Evolutionary conservation across 1,140 invertebrate genomes (phyloP), one percentile per base, ranked within the genome.

Genomic region (Heliconius congener): DNA sequence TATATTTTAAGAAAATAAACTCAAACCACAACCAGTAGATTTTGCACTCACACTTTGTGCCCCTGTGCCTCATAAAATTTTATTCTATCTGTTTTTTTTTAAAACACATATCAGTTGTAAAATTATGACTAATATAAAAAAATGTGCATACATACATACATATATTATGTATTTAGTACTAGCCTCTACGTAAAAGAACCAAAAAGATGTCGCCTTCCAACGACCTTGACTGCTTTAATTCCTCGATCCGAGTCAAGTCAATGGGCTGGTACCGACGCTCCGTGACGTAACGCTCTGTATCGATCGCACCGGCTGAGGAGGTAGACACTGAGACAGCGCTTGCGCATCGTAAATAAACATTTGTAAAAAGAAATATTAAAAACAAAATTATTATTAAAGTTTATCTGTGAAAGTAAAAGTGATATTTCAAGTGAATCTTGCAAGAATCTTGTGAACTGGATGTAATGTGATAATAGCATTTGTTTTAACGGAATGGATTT

Each of bases 181-280:
- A 23, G n/a, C n/a, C 9, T 57, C 55, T 66, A 66, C 27, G 27
- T 66, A 66, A 66, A 66, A 27, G 27, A 30, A 66, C 60, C 60
- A 66, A 66, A 66, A 66, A 30, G 27, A 66, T 66, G 60, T 66
- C 60, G 60, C 77, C 77, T 55, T 74, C 60, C 27, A 6, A 46
- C 76, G 80, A 77, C 80, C 80, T 81, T 81, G 80, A 73, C 76
- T 66, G 75, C 46, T 73, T 74, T 57, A 75, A 27, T 76, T 55
- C 71, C 74, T 78, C 34, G 52, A 78, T 78, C 42, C 80, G 71
- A 81, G 76, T 81, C 75, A 74, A 81, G 60, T 81, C 79, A 71
- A 77, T 74, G 46, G 76, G 76, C 71, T 74, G 75, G 42, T 60
- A 46, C 18, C 55, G 34, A 42, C 74, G 57, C 75, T 50, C n/a